A percentile compares a stretch with the other conserved stretches of the same genome.
These are phyloP conservation scores for Drosophila mimica DNA, from an alignment of 2,888 invertebrate genomes.

Conservation along the genomic window DNA sequence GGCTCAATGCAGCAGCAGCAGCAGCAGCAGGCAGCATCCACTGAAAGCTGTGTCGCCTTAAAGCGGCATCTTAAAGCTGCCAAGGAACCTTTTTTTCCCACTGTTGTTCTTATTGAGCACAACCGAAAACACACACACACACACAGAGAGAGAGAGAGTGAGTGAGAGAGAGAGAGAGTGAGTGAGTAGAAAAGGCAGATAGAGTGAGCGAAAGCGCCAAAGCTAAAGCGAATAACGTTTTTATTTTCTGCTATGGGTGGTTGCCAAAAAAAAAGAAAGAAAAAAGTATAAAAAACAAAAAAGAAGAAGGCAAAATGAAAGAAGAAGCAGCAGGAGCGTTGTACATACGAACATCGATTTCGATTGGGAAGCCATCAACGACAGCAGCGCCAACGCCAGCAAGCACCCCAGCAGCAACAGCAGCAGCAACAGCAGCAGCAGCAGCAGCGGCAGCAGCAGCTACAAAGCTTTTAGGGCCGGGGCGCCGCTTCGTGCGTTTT, in stretches of 20 bases:
- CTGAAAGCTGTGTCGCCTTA: constrained; percentile 45
- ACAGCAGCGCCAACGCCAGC: constrained; percentile 52
- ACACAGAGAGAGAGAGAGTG: not conserved
- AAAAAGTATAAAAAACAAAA: constrained; percentile 6
- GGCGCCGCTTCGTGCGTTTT: constrained; percentile 62
- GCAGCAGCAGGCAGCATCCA: constrained; percentile 20
- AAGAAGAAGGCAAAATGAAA: constrained; percentile 18
- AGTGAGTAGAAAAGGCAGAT: constrained; percentile 9
- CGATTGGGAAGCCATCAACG: constrained; percentile 85
- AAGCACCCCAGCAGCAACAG: constrained; percentile 22
- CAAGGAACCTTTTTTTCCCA: constrained; percentile 30
- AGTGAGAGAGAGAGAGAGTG: not conserved
- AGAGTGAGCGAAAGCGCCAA: constrained; percentile 36
- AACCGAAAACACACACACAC: not conserved
- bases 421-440: constrained; percentile 11
- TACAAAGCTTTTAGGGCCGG: constrained; percentile 39
- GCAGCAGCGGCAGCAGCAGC: constrained; percentile 30
- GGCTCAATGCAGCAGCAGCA: constrained; percentile 58
- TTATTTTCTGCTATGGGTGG: constrained; percentile 53
- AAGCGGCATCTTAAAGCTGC: constrained; percentile 62
- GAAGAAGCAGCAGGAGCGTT: constrained; percentile 35
- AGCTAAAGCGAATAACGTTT: constrained; percentile 19
- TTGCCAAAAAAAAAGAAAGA: constrained; percentile 43
- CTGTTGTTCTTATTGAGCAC: constrained; percentile 9
- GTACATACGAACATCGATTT: constrained; percentile 84